Evolutionary conservation across 2,113 vertebrate species (phyloP).

Genomic region (Psittacara wagleri): DNA sequence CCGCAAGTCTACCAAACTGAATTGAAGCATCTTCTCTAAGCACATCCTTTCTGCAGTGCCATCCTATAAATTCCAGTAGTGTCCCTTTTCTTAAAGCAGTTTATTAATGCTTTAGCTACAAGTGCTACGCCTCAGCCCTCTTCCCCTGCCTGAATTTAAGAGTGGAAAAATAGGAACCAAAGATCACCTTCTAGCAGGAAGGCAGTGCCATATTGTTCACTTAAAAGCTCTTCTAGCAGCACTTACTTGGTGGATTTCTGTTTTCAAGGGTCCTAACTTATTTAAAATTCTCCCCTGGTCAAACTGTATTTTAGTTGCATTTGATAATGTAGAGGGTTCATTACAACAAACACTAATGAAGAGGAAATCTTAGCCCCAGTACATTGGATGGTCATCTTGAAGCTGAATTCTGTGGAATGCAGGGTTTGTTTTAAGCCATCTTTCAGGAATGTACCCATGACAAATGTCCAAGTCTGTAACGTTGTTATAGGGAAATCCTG

Average conservation of each 20-base stretch:
- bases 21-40: not conserved
- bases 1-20: not conserved
- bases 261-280: not conserved
- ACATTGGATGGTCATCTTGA: not conserved
- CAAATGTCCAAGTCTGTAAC: not conserved
- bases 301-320: not conserved
- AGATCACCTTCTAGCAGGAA: not conserved
- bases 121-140: not conserved
- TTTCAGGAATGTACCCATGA: not conserved
- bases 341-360: not conserved
- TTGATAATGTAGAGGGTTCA: not conserved
- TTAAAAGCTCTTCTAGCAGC: not conserved
- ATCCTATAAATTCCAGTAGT: not conserved
- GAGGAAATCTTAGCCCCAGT: not conserved
- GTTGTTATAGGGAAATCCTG: not conserved
- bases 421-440: not conserved
- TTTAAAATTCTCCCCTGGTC: not conserved
- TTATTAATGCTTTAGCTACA: not conserved
- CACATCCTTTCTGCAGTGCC: not conserved
- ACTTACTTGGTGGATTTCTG: not conserved
- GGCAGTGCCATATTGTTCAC: not conserved
- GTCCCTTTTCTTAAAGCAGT: not conserved
- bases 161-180: not conserved
- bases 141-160: not conserved
- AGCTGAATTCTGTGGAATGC: not conserved